phyloP scores from a whole-genome alignment of 2,113 vertebrate species.

The Otus sunia region DNA sequence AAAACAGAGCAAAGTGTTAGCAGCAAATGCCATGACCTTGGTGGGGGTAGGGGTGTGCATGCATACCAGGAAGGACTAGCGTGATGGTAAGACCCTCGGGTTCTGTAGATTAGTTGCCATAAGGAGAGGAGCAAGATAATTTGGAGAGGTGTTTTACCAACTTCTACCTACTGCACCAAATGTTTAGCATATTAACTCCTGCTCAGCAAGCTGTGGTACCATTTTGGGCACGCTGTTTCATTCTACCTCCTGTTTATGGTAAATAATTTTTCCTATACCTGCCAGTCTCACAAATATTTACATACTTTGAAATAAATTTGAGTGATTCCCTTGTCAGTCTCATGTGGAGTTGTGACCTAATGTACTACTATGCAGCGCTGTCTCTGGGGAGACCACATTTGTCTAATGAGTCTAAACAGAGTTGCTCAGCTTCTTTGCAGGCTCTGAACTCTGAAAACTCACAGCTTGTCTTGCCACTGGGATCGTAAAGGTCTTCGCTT shows the following conservation, averaged over 20 bases:
- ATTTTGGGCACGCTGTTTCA: not conserved
- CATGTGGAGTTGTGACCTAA: not conserved
- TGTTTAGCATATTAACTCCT: not conserved
- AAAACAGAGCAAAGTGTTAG: not conserved
- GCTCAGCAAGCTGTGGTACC: not conserved
- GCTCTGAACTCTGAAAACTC: not conserved
- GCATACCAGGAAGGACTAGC: not conserved
- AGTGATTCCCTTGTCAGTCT: not conserved
- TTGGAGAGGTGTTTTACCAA: not conserved
- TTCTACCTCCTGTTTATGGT: not conserved
- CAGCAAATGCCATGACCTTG: not conserved
- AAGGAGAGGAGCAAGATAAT: not conserved
- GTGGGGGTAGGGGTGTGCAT: not conserved
- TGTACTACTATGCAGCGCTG: not conserved
- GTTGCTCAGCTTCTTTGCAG: not conserved
- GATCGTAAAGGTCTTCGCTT: not conserved
- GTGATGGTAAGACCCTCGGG: too few species aligned
- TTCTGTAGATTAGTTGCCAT: not conserved
- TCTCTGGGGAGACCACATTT: not conserved
- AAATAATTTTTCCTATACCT: not conserved
- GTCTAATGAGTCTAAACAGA: not conserved
- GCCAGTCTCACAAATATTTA: not conserved
- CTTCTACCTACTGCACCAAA: not conserved
- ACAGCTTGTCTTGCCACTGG: not conserved
- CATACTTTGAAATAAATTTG: not conserved